Base-by-base conservation (phyloP, 2,113 vertebrate species). In the Psettodes erumei region DNA sequence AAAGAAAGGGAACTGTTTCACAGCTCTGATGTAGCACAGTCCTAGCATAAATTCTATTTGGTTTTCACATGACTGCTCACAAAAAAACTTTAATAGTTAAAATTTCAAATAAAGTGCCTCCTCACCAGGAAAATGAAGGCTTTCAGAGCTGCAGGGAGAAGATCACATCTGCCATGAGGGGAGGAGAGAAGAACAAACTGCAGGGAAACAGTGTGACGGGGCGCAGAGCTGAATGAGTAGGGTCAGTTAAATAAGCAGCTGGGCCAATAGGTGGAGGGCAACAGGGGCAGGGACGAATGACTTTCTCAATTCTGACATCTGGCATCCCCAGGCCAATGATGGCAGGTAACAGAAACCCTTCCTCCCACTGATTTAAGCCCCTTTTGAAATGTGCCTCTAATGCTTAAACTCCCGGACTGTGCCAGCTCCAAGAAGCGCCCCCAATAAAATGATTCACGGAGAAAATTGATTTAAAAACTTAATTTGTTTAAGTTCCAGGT, bases 71-170 rank as follows among this genome's bases (percentile, higher is more conserved):
- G 32, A 72, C 4, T 3, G 30, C 45, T 25, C 23, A 32, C 28
- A 67, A 66, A 67, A 66, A 23, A 76, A n/a, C 5, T 56, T 25
- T 64, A 8, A 71, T 72, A 54, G 42, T 23, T 51, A 7, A 70
- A 69, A 61, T 63, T 82, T 79, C 18, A 84, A 78, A 75, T 30
- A 75, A 90, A 86, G 77, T 71, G 53, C 73, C 68, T 75, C 28
- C 75, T 85, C 77, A 80, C 69, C 37, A 13, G 56, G 58, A 84
- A 77, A 61, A 82, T 68, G 68, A 75, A 77, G 23, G 69, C 60
- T 71, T 80, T 87, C 72, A 15, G 45, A 23, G 71, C 71, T 79
- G 75, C 53, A 71, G 75, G 71, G 48, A 76, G 78, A 85, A 33
- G 61, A 79, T 66, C 79, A 62, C 71, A 79, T 90, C 75, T 83